Percentiles rank a stretch among this genome's conserved stretches.
phyloP scores from a whole-genome alignment of 1,140 invertebrate genomes.

The Chymomyza costata region DNA sequence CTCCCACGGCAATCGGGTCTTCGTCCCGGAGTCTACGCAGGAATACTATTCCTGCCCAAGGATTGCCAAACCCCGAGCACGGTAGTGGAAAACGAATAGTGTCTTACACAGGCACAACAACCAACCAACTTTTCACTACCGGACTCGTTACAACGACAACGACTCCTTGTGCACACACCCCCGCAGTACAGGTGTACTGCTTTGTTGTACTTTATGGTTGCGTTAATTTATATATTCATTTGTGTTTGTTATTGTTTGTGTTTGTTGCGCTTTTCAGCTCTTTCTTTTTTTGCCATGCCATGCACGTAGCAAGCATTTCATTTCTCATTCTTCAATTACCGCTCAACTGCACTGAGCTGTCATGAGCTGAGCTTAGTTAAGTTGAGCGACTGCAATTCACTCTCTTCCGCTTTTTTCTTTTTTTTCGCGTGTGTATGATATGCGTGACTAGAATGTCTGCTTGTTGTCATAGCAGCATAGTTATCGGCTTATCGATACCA shows the following conservation, averaged over 20 bases:
- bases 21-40: no score
- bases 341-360: slow-evolving; percentile 4
- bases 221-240: no score
- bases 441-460: slow-evolving; percentile 59
- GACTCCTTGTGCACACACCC: no score
- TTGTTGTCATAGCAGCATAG: slow-evolving; percentile 62
- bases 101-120: no score
- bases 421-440: slow-evolving; percentile 9
- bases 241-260: no score
- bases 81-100: no score
- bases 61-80: no score
- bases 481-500: slow-evolving; percentile 57
- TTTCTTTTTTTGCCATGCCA: slow-evolving; percentile 37
- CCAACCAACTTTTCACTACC: no score
- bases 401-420: slow-evolving; percentile 18
- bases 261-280: background rate
- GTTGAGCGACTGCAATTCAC: slow-evolving; percentile 39
- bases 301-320: slow-evolving; percentile 41
- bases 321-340: slow-evolving; percentile 21
- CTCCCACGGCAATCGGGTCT: no score
- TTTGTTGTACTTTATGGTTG: background rate
- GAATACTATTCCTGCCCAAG: no score
- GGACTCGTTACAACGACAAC: no score
- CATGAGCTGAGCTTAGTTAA: slow-evolving; percentile 54
- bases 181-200: background rate